Evolutionary conservation across 2,888 invertebrate genomes (phyloP), one percentile per base, ranked within the genome.

Genomic region (Agriopis marginaria): DNA sequence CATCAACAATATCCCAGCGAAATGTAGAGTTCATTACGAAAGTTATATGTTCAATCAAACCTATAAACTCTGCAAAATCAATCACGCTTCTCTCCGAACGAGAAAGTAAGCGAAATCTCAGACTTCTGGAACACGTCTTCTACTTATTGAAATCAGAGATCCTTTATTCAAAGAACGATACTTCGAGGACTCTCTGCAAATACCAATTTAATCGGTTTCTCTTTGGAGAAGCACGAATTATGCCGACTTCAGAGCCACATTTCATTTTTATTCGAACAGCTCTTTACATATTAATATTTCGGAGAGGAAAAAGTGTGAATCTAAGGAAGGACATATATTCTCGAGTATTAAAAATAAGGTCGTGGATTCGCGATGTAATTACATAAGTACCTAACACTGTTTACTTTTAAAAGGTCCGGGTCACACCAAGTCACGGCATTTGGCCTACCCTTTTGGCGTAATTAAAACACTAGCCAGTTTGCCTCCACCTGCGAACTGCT

Each of bases 251-350:
- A 66, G 73, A 70, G 55, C 70, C 60, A 72, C 75, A 76, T 76
- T 71, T 76, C 75, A 76, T 74, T 76, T 76, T 72, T 75, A 75
- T 74, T 74, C 73, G 75, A 75, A 75, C 73, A 76, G 75, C 75
- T 76, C 71, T 74, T 75, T 76, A 74, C 75, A 75, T 76, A 76
- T 76, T 75, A 75, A 75, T 76, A 74, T 76, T 58, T 70, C 55
- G 68, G 63, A 67, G 66, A 73, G 68, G 65, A 71, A 76, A 74
- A 75, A 68, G 73, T 73, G 70, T 59, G 73, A 75, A 73, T 71
- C 62, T 63, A 66, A 62, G 63, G 63, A 32, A 32, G 42, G 8
- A 63, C 63, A 76, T 70, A 75, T 72, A 68, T 76, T 73, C 73
- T 72, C 54, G 65, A 62, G 61, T 44, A 54, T 68, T 58, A 62